phyloP scores from a whole-genome alignment of 1,140 invertebrate species.

The Rhopalosiphum padi region DNA sequence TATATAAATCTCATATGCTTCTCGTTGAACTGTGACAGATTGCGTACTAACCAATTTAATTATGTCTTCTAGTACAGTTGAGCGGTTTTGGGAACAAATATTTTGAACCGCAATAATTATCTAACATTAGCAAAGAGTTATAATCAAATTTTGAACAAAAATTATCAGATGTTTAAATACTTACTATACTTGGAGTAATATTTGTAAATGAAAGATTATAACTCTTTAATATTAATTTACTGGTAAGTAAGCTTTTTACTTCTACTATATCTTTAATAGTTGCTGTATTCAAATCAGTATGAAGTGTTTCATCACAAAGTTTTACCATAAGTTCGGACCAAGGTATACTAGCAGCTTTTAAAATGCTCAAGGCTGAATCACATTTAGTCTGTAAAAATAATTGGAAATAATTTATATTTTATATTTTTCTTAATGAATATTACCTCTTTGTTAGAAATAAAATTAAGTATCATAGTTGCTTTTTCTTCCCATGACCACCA shows the following conservation, averaged over 20 bases:
- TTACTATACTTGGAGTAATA: slow-evolving; percentile 50
- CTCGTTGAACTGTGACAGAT: slow-evolving; percentile 24
- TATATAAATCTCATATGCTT: slow-evolving; percentile 52
- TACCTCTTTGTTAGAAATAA: slow-evolving; percentile 39
- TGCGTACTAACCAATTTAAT: slow-evolving; percentile 51
- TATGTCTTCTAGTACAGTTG: slow-evolving; percentile 33
- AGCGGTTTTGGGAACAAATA: slow-evolving; percentile 47
- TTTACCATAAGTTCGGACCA: slow-evolving; percentile 48
- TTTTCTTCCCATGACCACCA: slow-evolving; percentile 57
- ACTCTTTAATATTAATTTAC: slow-evolving; percentile 49
- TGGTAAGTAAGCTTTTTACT: slow-evolving; percentile 37
- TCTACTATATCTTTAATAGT: slow-evolving; percentile 51
- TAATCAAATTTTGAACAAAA: neutral
- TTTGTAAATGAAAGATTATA: slow-evolving; percentile 39
- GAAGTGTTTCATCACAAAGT: slow-evolving; percentile 45
- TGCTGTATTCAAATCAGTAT: slow-evolving; percentile 12
- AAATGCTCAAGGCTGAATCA: slow-evolving; percentile 39
- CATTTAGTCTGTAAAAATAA: slow-evolving; percentile 29
- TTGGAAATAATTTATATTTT: neutral
- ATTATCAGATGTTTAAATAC: neutral
- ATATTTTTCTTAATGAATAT: neutral
- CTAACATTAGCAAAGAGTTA: neutral
- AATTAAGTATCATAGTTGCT: slow-evolving; percentile 29
- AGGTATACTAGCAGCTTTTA: slow-evolving; percentile 49
- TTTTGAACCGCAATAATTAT: slow-evolving; percentile 51